Evolutionary conservation across 2,797 vertebrate species (phyloP).

Genomic region (Peromyscus melanophrys): DNA sequence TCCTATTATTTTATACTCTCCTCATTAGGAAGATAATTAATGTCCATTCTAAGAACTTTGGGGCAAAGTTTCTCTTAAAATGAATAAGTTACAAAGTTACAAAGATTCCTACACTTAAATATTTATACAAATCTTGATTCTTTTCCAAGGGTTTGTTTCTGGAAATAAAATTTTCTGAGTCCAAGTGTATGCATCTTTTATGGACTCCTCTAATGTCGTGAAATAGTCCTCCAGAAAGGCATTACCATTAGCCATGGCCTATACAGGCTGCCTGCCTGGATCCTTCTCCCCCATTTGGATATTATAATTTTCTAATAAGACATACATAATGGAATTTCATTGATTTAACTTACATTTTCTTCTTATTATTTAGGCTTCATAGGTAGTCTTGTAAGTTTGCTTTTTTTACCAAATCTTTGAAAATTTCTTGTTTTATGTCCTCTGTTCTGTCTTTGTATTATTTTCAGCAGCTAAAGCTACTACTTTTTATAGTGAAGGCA

Average conservation of each 20-base stretch:
- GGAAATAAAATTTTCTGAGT: slow-evolving; percentile 46
- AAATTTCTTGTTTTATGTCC: slow-evolving; percentile 8
- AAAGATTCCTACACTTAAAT: slow-evolving; percentile 46
- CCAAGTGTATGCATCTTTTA: not conserved
- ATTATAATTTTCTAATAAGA: slow-evolving; percentile 19
- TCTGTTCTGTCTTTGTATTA: slow-evolving; percentile 5
- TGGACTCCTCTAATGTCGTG: not conserved
- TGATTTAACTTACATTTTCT: slow-evolving; percentile 29
- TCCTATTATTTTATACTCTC: not conserved
- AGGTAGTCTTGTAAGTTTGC: not conserved
- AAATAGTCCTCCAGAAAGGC: not conserved
- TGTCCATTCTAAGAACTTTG: not conserved
- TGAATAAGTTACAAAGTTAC: not conserved
- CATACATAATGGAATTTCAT: not conserved
- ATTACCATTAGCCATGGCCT: not conserved
- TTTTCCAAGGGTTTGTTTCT: slow-evolving; percentile 19
- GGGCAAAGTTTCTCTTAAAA: slow-evolving; percentile 10
- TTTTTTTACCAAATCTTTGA: slow-evolving; percentile 33
- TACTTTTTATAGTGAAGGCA: slow-evolving; percentile 22
- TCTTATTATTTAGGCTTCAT: slow-evolving; percentile 40
- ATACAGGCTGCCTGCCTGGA: not conserved
- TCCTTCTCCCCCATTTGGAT: not conserved
- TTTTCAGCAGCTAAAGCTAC: slow-evolving; percentile 42
- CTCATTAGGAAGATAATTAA: not conserved
- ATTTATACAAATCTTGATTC: slow-evolving; percentile 30